These are phyloP conservation scores for Tetrao urogallus DNA, from an alignment of 2,113 vertebrate genomes.

Conservation along the genomic window DNA sequence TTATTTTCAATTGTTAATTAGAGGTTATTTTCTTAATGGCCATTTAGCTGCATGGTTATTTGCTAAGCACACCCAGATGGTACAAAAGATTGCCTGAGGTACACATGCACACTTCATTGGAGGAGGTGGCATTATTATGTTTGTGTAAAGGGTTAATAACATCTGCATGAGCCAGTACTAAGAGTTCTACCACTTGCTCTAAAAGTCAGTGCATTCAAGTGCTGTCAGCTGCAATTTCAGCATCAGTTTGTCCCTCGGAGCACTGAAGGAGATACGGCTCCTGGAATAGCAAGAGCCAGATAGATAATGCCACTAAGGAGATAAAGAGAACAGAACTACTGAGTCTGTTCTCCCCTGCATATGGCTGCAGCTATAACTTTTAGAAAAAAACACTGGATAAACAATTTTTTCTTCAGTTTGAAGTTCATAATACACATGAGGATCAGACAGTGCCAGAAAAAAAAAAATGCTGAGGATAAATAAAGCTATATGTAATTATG, in stretches of 20 bases:
- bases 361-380: not conserved
- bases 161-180: not conserved
- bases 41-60: not conserved
- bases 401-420: not conserved
- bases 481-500: not conserved
- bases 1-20: not conserved
- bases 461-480: not conserved
- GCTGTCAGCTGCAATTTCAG: constrained; percentile 50
- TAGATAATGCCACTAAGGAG: not conserved
- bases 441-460: not conserved
- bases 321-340: not conserved
- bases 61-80: not conserved
- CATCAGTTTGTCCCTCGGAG: not conserved
- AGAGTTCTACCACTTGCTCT: not conserved
- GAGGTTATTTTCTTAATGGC: not conserved
- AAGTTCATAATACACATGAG: not conserved
- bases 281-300: constrained; percentile 28
- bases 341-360: not conserved
- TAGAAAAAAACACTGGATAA: not conserved
- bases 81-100: not conserved
- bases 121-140: not conserved
- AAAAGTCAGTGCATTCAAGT: not conserved
- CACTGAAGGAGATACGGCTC: not conserved
- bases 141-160: constrained; percentile 29
- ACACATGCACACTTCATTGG: not conserved